Evolutionary conservation across 23 tunicate species (phyloP), one percentile per base, ranked within the genome.

Genomic region (Corella eumyota): DNA sequence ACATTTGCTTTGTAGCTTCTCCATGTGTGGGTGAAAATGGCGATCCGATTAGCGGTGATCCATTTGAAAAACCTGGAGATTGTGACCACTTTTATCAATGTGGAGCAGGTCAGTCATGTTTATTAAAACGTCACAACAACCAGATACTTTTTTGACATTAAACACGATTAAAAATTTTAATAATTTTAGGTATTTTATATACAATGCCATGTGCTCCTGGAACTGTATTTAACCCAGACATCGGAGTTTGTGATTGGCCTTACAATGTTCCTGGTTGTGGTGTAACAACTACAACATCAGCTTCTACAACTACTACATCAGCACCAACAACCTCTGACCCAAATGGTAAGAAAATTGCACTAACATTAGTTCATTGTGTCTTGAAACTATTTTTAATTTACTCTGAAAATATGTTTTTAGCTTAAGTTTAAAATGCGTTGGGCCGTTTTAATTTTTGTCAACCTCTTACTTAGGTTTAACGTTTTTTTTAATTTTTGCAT

Each of bases 191-290:
- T 7, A 7, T 45, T 26, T 35, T 65, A 19, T 30, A 56, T 30
- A 34, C 21, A 27, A 30, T 58, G 32, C 30, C 48, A 22, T 71
- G 76, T 45, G 37, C 76, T 45, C 53, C 57, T 59, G 76, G 76
- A 45, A 71, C 76, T 19, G 76, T 48, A 26, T 71, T 71, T 45
- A 71, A 71, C 27, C 76, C 76, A 32, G 45, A 45, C 29, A 22
- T 60, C 6, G 29, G 67, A 22, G 76, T 71, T 22, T 71, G 76
- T 48, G 76, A 71, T 40, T 46, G 58, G 56, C 76, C 76, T 35
- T 3, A 25, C 34, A 71, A 71, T 36, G 76, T 71, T 3, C 76
- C 76, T 25, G 67, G 67, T 11, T 72, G 78, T 61, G 78, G 78
- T 9, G 68, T 50, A 61, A 72, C 68, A 7, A 34, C 73, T 34